Evolutionary conservation across 2,888 invertebrate genomes (phyloP), one percentile per base, ranked within the genome.

Genomic region (Petrolisthes cinctipes): DNA sequence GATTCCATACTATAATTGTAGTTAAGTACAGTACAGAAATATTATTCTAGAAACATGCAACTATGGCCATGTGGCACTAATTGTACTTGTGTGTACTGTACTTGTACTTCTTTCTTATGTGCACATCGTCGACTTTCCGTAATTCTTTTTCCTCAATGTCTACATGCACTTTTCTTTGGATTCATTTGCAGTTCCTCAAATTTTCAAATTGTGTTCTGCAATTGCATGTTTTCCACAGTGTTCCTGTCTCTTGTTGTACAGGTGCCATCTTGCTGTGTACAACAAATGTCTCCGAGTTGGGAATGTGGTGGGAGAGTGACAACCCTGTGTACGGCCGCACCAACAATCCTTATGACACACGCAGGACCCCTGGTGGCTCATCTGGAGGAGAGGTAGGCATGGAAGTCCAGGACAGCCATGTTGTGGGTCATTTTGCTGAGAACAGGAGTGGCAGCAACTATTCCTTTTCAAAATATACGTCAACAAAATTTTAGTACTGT

Each of bases 241-340:
- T 37, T 37, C 37, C 37, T 37, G 37, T 37, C 37, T 37, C 37
- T 66, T 17, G 17, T 17, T 17, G 66, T 23, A 7, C 82, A 90
- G 90, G 90, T 14, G 90, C 88, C 71, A 88, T 90, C 20, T 61
- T 89, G 20, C 75, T 90, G 75, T 87, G 96, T 17, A 95, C 97
- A 0, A 94, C 94, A 23, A 94, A 94, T 91, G 92, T 93, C 37
- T 93, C 93, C 90, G 93, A 94, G 90, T 92, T 94, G 82, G 93
- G 94, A 88, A 91, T 94, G 93, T 94, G 94, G 94, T 93, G 92
- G 91, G 94, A 94, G 91, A 93, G 93, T 3, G 92, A 92, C 85
- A 94, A 94, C 92, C 92, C 92, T 9, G 91, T 94, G 20, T 94
- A 94, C 91, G 94, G 94, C 1, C 91, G 93, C 56, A 93, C 94